Conservation (phyloP, 2,113 vertebrate species). For the Pterocles orientalis region DNA sequence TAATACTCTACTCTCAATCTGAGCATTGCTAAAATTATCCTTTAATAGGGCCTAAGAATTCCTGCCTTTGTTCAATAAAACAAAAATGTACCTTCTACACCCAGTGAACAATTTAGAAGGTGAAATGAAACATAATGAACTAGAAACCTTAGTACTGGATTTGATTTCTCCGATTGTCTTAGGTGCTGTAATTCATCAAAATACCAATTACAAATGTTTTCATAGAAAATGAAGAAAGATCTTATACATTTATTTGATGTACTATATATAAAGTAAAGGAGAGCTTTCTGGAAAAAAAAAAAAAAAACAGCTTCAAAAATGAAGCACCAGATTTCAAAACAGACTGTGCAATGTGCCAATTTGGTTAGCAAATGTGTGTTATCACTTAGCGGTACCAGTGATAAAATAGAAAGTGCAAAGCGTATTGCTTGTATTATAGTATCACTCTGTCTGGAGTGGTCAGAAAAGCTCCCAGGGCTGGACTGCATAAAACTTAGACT, state of each 20-base stretch:
- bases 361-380: background rate
- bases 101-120: background rate
- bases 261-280: background rate
- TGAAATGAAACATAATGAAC: background rate
- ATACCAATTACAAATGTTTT: background rate
- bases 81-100: background rate
- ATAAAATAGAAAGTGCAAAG: background rate
- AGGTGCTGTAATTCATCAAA: background rate
- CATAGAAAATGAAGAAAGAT: background rate
- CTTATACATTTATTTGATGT: background rate
- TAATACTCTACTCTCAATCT: background rate
- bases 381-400: background rate
- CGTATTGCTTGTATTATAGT: background rate
- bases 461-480: background rate
- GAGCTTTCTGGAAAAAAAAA: background rate
- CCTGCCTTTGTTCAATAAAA: background rate
- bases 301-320: background rate
- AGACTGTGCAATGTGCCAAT: background rate
- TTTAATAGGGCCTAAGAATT: background rate
- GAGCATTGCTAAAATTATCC: background rate
- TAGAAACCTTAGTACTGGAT: background rate
- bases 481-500: background rate
- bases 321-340: background rate
- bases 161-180: background rate
- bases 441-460: background rate